Conservation (phyloP, 2,113 vertebrate species). For the Bujurquina vittata region DNA sequence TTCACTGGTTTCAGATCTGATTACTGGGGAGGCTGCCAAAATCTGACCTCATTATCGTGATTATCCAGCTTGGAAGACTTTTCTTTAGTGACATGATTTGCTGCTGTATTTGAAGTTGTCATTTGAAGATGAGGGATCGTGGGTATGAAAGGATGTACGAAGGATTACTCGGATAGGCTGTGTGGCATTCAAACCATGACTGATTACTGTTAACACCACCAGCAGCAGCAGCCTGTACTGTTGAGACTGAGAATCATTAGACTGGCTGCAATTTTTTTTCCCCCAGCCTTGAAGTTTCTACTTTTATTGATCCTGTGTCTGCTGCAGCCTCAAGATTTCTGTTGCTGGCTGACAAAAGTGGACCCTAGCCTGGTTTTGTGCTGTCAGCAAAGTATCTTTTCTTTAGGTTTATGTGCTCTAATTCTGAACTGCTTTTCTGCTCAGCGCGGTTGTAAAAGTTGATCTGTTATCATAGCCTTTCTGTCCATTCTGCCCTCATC, state of each 20-base stretch:
- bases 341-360: not conserved
- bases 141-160: not conserved
- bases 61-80: not conserved
- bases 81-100: not conserved
- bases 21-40: not conserved
- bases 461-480: not conserved
- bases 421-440: not conserved
- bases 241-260: not conserved
- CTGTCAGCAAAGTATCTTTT: not conserved
- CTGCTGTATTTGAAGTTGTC: not conserved
- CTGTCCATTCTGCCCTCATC: not conserved
- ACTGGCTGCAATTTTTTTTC: not conserved
- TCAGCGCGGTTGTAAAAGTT: not conserved
- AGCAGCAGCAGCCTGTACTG: not conserved
- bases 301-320: not conserved
- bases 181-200: not conserved
- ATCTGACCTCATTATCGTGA: not conserved
- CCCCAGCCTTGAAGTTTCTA: not conserved
- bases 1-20: not conserved
- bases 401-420: too few relatives aligned
- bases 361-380: not conserved
- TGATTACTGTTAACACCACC: not conserved
- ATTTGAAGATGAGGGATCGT: not conserved
- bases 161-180: fast-evolving
- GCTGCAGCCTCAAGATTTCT: not conserved